Evolutionary conservation across 2,113 vertebrate species (phyloP), one percentile per base, ranked within the genome.

Genomic region (Poeciliopsis retropinna): DNA sequence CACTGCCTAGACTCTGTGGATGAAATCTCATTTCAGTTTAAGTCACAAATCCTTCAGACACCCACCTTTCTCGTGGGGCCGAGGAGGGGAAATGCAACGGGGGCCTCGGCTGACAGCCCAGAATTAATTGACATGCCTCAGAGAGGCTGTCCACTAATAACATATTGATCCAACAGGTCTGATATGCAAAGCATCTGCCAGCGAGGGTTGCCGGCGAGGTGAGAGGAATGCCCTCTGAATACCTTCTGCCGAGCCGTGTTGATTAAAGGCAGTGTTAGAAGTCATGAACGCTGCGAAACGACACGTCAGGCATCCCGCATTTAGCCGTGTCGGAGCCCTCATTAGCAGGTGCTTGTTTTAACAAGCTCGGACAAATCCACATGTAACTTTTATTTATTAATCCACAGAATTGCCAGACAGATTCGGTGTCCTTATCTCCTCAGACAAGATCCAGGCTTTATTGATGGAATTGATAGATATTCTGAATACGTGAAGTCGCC

Each of bases 91-190:
- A 72, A 57, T 77, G 1, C 14, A 74, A 51, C 10, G 1, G 12
- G 41, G 28, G 76, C 91, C 88, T 89, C 68, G 85, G 82, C 89
- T 95, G 95, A 97, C 95, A 95, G 94, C 94, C 94, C 93, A 78
- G 93, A 95, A 97, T 97, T 96, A 96, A 98, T 96, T 96, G 95
- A 94, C 88, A 93, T 93, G 92, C 92, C 93, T 91, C 87, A 41
- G 68, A 96, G 95, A 93, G 91, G 87, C 92, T 96, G 96, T 96
- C 96, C 96, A 96, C 95, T 97, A 97, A 98, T 96, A 97, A 96
- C 81, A 66, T 97, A 99, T 98, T 90, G 97, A 98, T 98, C 71
- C 72, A 75, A 82, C 94, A 91, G 92, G 75, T 93, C 93, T 95
- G 94, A 96, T 96, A 98, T 95, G 95, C 95, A 96, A 93, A 95